Conservation (phyloP, 2,113 vertebrate species). For the Crotalus tigris region DNA sequence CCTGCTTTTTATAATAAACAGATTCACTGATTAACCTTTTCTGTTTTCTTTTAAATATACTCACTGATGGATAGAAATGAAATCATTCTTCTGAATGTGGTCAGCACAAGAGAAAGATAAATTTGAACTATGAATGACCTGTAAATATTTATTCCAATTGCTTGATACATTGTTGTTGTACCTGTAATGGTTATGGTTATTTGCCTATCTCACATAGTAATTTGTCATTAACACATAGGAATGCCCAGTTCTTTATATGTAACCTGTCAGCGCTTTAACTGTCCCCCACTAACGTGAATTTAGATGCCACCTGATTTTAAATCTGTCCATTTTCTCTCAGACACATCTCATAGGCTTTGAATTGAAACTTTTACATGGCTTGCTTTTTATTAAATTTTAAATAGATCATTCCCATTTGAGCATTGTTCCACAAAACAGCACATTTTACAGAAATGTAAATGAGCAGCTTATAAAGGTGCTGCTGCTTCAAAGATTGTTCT, state of each 20-base stretch:
- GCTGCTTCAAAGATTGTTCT: background rate
- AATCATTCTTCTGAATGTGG: background rate
- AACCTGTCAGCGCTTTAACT: background rate
- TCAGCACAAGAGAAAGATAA: background rate
- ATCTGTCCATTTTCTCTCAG: background rate
- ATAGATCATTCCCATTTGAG: background rate
- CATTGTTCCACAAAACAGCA: background rate
- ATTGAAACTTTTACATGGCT: background rate
- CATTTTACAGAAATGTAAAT: conserved; percentile 1
- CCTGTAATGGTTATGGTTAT: background rate
- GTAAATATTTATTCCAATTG: background rate
- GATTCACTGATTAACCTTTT: background rate
- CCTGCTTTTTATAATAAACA: background rate
- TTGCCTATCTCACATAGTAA: background rate
- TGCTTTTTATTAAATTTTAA: background rate
- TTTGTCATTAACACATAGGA: background rate
- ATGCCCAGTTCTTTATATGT: background rate
- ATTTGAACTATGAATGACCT: background rate
- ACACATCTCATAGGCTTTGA: background rate
- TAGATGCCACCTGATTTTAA: background rate
- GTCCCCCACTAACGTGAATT: background rate
- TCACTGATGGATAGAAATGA: background rate
- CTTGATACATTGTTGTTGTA: background rate
- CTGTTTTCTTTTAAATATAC: background rate
- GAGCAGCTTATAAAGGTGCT: background rate